Conservation (phyloP, 2,113 vertebrate genomes). For the Chlamydotis undulata region DNA sequence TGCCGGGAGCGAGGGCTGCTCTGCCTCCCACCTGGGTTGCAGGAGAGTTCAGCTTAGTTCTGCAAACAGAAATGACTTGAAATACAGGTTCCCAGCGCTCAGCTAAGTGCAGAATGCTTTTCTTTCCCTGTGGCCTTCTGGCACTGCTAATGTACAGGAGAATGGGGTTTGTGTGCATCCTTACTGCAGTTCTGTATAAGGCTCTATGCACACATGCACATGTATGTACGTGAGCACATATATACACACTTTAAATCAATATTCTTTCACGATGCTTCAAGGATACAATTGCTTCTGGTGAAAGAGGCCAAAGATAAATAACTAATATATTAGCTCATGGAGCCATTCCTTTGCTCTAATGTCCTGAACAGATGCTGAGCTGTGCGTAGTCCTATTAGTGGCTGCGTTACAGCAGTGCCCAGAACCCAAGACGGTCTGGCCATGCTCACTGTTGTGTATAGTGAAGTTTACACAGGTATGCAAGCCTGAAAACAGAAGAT, state of each 20-base stretch:
- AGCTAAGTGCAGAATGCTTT: slow-evolving; percentile 1
- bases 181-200: neutral
- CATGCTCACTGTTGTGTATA: neutral
- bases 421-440: neutral
- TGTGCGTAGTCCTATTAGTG: neutral
- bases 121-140: slow-evolving; percentile 41
- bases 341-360: neutral
- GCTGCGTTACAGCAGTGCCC: neutral
- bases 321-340: neutral
- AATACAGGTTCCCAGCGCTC: slow-evolving; percentile 37
- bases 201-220: accelerated
- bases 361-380: neutral
- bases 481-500: neutral
- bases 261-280: neutral
- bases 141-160: neutral
- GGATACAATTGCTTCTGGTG: neutral
- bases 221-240: neutral
- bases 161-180: neutral
- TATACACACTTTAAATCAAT: neutral
- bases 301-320: slow-evolving; percentile 5
- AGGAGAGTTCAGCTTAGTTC: slow-evolving; percentile 32
- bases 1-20: neutral
- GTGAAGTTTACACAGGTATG: neutral
- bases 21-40: slow-evolving; percentile 32
- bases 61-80: slow-evolving; percentile 60